These are phyloP conservation scores for Gnathonemus echidnorhynchus DNA, from an alignment of 2,113 vertebrate species.

Conservation along the genomic window DNA sequence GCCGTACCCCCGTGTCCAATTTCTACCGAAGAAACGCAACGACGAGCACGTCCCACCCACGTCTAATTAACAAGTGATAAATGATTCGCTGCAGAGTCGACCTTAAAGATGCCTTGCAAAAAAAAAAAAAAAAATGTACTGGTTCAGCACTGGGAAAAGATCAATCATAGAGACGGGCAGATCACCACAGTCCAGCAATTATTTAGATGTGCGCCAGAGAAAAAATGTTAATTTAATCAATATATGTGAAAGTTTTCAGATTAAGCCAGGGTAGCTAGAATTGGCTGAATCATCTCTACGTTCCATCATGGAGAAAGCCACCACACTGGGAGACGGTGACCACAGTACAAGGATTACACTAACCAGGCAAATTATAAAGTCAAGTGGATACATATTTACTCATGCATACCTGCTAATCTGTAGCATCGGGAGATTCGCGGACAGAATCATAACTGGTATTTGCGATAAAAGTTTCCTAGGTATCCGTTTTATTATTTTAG, in stretches of 20 bases:
- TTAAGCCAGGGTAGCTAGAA: not conserved
- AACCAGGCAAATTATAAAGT: not conserved
- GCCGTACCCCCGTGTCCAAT: not conserved
- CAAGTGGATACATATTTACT: not conserved
- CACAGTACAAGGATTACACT: not conserved
- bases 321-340: not conserved
- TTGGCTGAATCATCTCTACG: not conserved
- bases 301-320: not conserved
- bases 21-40: not conserved
- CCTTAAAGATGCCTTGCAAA: not conserved
- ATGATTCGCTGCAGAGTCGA: constrained; percentile 6
- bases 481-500: not conserved
- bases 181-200: constrained; percentile 1
- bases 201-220: not conserved
- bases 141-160: constrained; percentile 1
- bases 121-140: not conserved
- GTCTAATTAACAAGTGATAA: constrained; percentile 19
- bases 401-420: not conserved
- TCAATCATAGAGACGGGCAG: not conserved
- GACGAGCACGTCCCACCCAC: not conserved
- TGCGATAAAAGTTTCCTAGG: not conserved
- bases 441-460: not conserved
- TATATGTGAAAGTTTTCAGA: not conserved
- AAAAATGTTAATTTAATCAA: constrained; percentile 10
- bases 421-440: not conserved